Evolutionary conservation across 2,113 vertebrate species (phyloP).

Genomic region (Marmota flaviventris): DNA sequence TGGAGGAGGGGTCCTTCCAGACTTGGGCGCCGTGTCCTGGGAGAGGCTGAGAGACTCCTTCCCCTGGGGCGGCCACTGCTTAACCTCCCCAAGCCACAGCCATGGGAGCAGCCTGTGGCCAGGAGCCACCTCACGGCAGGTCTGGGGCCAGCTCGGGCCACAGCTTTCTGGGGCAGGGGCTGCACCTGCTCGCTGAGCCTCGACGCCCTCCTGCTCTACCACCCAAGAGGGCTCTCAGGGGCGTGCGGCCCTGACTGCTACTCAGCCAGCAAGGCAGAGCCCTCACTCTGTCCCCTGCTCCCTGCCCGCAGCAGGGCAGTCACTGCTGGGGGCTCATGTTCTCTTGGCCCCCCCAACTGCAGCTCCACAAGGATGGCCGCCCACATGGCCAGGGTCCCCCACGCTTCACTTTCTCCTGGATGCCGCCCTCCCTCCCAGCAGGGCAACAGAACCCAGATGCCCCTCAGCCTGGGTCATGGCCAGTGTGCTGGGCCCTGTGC

Average conservation of each 20-base stretch:
- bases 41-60: not conserved
- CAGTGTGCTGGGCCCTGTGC: too few species aligned
- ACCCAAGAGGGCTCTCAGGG: not conserved
- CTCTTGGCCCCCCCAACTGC: not conserved
- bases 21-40: not conserved
- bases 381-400: not conserved
- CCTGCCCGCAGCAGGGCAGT: not conserved
- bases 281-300: not conserved
- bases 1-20: not conserved
- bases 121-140: rapidly evolving
- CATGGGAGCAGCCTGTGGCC: not conserved
- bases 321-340: not conserved
- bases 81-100: not conserved
- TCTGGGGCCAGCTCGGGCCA: too few species aligned
- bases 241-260: not conserved
- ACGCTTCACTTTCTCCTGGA: not conserved
- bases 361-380: not conserved
- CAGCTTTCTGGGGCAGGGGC: rapidly evolving
- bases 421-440: not conserved
- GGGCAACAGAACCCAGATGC: not conserved
- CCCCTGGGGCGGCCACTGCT: not conserved
- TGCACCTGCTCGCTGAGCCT: too few species aligned
- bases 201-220: too few species aligned
- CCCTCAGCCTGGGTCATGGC: not conserved
- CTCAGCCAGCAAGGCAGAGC: not conserved